Conservation (phyloP, 2,797 vertebrate species). For the Typhlichthys subterraneus region DNA sequence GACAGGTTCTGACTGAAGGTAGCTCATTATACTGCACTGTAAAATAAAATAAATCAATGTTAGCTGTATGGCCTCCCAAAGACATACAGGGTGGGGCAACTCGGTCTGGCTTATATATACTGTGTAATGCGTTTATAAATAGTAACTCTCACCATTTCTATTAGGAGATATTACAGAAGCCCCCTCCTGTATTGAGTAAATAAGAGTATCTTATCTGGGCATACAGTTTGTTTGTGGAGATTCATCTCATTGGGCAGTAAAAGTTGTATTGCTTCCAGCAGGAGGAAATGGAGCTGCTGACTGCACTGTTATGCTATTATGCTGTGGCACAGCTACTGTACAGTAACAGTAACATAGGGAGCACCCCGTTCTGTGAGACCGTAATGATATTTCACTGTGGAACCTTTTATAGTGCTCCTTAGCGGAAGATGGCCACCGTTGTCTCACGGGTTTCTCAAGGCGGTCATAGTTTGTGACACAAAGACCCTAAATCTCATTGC, state of each 20-base stretch:
- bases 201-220: constrained; percentile 43
- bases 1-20: constrained; percentile 49
- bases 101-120: constrained; percentile 23
- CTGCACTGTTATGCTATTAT: constrained; percentile 38
- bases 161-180: constrained; percentile 42
- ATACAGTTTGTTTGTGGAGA: constrained; percentile 38
- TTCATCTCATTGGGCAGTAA: constrained; percentile 49
- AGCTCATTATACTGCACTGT: constrained; percentile 56
- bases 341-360: constrained; percentile 55
- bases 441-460: constrained; percentile 55
- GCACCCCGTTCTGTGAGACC: constrained; percentile 43
- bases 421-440: constrained; percentile 46
- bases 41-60: constrained; percentile 56
- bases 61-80: constrained; percentile 41
- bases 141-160: constrained; percentile 43
- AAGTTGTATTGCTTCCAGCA: constrained; percentile 30
- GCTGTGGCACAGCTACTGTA: constrained; percentile 43
- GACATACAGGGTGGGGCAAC: constrained; percentile 19
- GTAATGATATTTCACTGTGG: constrained; percentile 59
- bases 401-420: constrained; percentile 50
- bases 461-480: constrained; percentile 57
- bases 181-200: constrained; percentile 42
- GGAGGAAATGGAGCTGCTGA: constrained; percentile 29
- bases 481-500: constrained; percentile 67
- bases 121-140: constrained; percentile 38